phyloP scores from a whole-genome alignment of 2,888 invertebrate genomes.

The Strigamia transsilvanica region DNA sequence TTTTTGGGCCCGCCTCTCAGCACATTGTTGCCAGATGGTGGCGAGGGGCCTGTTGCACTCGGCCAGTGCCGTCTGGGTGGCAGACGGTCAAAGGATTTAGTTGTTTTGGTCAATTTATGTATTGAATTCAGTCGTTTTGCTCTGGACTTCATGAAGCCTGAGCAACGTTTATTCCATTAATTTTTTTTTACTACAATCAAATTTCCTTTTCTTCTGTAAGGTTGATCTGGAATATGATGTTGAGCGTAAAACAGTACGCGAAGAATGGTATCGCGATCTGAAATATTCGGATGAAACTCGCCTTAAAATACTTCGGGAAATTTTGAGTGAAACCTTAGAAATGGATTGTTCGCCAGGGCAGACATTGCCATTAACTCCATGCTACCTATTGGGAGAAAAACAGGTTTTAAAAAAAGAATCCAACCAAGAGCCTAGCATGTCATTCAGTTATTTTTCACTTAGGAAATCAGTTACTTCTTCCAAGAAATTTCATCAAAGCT shows the following conservation, averaged over 20 bases:
- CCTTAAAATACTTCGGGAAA: conserved; percentile 67
- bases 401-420: conserved; percentile 70
- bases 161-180: no score
- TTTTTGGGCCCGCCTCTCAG: no score
- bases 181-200: neutral
- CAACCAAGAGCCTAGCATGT: neutral
- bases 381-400: conserved; percentile 82
- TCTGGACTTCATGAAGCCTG: no score
- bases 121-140: no score
- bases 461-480: neutral
- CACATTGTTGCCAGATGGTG: no score
- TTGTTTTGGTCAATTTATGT: no score
- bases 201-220: neutral
- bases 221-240: neutral
- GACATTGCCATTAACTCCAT: conserved; percentile 69
- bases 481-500: neutral
- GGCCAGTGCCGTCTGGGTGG: no score
- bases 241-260: neutral
- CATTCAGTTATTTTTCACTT: neutral
- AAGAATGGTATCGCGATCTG: conserved; percentile 6
- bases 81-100: no score
- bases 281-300: neutral
- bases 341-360: conserved; percentile 69
- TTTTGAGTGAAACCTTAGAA: conserved; percentile 75
- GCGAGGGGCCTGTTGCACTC: no score